A percentile compares a stretch with the other conserved stretches of the same genome.
phyloP scores from a whole-genome alignment of 2,888 invertebrate species.

The Chymomyza fuscimana region DNA sequence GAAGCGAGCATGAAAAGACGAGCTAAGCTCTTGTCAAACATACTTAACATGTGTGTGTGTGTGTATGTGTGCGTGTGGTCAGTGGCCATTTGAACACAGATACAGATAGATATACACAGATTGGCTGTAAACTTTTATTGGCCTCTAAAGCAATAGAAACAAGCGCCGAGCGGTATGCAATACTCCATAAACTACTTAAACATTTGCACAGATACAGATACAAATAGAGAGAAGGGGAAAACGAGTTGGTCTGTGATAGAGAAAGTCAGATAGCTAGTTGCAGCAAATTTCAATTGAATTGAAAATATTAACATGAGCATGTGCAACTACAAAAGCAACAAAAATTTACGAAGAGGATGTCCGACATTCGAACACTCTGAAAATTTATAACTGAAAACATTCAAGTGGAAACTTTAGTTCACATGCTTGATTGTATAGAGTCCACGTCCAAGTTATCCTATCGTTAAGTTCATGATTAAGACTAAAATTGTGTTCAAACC shows the following conservation, averaged over 20 bases:
- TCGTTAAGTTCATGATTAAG: too few relatives aligned
- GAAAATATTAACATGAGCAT: background rate
- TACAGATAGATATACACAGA: conserved; percentile 5
- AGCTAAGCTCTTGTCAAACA: conserved; percentile 69
- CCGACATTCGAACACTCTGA: too few relatives aligned
- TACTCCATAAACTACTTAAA: conserved; percentile 8
- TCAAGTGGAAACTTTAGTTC: too few relatives aligned
- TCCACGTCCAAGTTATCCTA: too few relatives aligned
- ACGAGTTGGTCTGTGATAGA: background rate
- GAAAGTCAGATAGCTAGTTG: background rate
- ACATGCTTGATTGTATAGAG: too few relatives aligned
- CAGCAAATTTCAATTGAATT: background rate
- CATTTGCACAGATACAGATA: background rate
- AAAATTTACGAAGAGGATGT: background rate
- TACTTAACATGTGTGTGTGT: conserved; percentile 43
- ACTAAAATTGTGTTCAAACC: too few relatives aligned
- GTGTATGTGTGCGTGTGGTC: background rate
- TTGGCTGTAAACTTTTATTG: conserved; percentile 58
- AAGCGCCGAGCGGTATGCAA: conserved; percentile 10
- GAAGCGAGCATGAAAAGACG: conserved; percentile 53
- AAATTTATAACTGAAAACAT: too few relatives aligned
- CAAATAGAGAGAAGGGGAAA: background rate
- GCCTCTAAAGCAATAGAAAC: conserved; percentile 58
- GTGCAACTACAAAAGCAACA: background rate
- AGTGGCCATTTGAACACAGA: conserved; percentile 14